Evolutionary conservation across 64 coral and sea anemone species (phyloP).

Genomic region (Anthopleura sola): DNA sequence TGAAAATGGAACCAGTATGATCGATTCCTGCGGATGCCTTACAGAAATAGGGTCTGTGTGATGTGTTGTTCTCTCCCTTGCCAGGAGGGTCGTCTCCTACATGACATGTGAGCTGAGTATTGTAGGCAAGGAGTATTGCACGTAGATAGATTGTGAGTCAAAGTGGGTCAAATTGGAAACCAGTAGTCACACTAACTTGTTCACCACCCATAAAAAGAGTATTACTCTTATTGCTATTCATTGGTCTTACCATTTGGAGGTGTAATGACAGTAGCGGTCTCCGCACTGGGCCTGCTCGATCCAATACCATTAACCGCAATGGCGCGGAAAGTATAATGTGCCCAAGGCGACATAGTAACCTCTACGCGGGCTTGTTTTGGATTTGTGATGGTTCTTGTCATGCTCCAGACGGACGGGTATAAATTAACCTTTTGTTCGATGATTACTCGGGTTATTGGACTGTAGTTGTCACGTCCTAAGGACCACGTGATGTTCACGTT

Average conservation of each 20-base stretch:
- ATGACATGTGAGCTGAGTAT: too few species aligned
- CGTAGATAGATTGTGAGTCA: too few species aligned
- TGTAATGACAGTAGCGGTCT: conserved; percentile 21
- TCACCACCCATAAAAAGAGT: too few species aligned
- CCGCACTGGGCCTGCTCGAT: conserved; percentile 33
- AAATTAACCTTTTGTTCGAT: conserved; percentile 26
- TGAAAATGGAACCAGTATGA: too few species aligned
- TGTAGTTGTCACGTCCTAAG: conserved; percentile 34
- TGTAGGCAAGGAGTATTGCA: too few species aligned
- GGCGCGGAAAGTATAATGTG: conserved; percentile 35
- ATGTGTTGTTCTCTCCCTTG: too few species aligned
- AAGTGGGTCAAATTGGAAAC: too few species aligned
- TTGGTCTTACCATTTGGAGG: conserved; percentile 22
- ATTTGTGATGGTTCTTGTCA: background rate
- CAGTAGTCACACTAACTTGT: background rate
- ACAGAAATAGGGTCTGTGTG: too few species aligned
- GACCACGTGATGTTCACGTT: conserved; percentile 44
- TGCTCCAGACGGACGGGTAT: background rate
- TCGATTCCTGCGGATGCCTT: too few species aligned
- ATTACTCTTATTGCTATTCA: too few species aligned
- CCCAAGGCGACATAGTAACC: conserved; percentile 36
- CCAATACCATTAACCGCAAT: conserved; percentile 48
- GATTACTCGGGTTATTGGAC: conserved; percentile 34
- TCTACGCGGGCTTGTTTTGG: background rate
- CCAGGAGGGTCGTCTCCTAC: too few species aligned